These are phyloP conservation scores for Coturnix japonica DNA, from an alignment of 2,113 vertebrate species.

Conservation along the genomic window DNA sequence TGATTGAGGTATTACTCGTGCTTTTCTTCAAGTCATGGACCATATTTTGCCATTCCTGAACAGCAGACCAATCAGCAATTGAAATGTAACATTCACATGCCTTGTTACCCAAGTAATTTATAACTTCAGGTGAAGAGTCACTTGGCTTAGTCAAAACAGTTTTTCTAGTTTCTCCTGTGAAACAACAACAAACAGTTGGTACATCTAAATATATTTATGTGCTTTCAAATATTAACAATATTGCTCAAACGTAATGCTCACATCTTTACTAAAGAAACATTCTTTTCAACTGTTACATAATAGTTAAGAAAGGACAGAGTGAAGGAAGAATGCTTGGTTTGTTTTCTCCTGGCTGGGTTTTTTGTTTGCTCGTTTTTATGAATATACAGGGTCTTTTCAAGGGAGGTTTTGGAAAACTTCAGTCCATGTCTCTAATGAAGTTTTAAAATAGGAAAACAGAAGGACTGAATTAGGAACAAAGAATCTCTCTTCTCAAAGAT, in stretches of 20 bases:
- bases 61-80: slow-evolving; percentile 91
- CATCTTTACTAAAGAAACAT: not conserved
- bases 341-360: not conserved
- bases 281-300: not conserved
- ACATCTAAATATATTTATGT: not conserved
- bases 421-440: not conserved
- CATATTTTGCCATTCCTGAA: slow-evolving; percentile 94
- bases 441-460: not conserved
- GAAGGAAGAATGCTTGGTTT: not conserved
- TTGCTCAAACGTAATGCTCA: not conserved
- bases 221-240: not conserved
- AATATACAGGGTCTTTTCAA: not conserved
- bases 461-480: not conserved
- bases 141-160: slow-evolving; percentile 90
- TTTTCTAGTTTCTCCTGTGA: slow-evolving; percentile 90
- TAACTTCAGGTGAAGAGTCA: slow-evolving; percentile 92
- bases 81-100: slow-evolving; percentile 94
- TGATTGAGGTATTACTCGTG: slow-evolving; percentile 83
- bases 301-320: not conserved
- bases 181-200: not conserved
- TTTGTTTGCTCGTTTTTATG: not conserved
- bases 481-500: not conserved
- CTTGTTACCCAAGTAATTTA: slow-evolving; percentile 95
- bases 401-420: not conserved
- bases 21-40: slow-evolving; percentile 89